Conservation (phyloP, 2,888 invertebrate genomes). For the Mallateleia sp. region DNA sequence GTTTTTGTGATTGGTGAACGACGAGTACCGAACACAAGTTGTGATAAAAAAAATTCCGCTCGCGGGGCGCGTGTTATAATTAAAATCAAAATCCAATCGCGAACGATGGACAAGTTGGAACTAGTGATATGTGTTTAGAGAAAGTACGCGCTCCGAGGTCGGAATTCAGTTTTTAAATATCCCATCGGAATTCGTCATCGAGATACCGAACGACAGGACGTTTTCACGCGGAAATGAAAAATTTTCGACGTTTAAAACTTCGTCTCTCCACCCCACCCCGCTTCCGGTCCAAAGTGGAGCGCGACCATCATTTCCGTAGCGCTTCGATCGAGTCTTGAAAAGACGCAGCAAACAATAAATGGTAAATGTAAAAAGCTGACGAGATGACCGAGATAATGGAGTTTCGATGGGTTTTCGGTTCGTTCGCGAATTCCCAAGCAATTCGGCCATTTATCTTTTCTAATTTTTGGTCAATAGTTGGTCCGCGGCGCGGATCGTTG, state of each 20-base stretch:
- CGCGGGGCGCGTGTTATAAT: not conserved
- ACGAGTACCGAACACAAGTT: conserved; percentile 58
- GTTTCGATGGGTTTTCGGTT: conserved; percentile 65
- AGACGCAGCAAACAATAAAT: conserved; percentile 69
- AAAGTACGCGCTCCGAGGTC: not conserved
- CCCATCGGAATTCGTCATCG: conserved; percentile 19
- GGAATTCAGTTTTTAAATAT: conserved; percentile 2
- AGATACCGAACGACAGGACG: conserved; percentile 30
- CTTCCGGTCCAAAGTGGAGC: conserved; percentile 51
- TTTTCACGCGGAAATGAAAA: conserved; percentile 70
- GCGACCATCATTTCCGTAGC: conserved; percentile 67
- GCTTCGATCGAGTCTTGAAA: conserved; percentile 64
- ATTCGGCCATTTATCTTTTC: conserved; percentile 47
- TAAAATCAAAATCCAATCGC: conserved; percentile 13
- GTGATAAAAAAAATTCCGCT: conserved; percentile 14
- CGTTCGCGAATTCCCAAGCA: conserved; percentile 40
- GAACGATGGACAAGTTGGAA: no score
- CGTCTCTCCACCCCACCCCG: conserved; percentile 7
- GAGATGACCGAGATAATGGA: conserved; percentile 69
- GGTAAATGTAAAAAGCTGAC: conserved; percentile 65
- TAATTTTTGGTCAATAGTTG: conserved; percentile 59
- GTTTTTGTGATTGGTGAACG: conserved; percentile 48
- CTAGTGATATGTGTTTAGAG: conserved; percentile 42
- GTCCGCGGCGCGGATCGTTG: conserved; percentile 17
- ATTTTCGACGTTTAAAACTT: conserved; percentile 49